These are phyloP conservation scores for Tragelaphus strepsiceros DNA, from an alignment of 2,113 vertebrate species.

Conservation along the genomic window DNA sequence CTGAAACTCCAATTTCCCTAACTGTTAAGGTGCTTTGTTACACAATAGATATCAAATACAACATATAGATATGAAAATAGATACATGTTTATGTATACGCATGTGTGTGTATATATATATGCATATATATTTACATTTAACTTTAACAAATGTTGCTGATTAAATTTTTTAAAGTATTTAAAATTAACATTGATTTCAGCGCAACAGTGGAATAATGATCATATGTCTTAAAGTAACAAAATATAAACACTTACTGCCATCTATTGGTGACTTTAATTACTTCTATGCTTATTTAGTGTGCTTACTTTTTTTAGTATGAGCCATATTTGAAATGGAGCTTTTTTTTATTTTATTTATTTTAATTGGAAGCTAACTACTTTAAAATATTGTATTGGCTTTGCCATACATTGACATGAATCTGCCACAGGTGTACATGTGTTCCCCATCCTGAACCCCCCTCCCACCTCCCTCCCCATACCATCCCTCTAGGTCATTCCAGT, in stretches of 20 bases:
- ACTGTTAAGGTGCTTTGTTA: background rate
- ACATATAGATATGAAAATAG: background rate
- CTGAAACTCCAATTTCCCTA: background rate
- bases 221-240: background rate
- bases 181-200: background rate
- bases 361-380: no score
- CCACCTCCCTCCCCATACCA: no score
- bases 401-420: no score
- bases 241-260: conserved; percentile 30
- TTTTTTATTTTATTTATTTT: no score
- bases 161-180: background rate
- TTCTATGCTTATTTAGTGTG: background rate
- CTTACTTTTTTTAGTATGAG: background rate
- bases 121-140: background rate
- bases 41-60: background rate
- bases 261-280: conserved; percentile 1
- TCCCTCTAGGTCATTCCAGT: no score
- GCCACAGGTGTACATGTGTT: no score
- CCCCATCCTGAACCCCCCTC: no score
- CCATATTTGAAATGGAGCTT: background rate
- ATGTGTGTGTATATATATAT: background rate
- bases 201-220: background rate
- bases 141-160: background rate
- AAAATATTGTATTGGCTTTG: no score
- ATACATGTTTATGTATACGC: no score